Conservation (phyloP, 1,140 invertebrate species). For the Delia radicum region DNA sequence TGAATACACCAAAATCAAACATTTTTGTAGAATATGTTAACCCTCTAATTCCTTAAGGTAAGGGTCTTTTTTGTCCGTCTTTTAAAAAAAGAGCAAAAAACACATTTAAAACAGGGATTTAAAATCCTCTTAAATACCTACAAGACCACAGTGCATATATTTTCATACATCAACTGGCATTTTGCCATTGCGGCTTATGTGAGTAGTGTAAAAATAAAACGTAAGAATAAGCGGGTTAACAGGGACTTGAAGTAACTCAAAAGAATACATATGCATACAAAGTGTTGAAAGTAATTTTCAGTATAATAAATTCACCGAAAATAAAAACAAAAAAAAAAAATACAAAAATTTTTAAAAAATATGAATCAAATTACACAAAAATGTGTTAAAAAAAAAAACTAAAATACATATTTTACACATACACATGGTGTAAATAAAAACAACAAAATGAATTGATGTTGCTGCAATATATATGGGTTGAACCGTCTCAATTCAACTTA, state of each 20-base stretch:
- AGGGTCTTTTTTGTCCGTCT: no score
- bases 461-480: neutral
- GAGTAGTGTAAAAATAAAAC: neutral
- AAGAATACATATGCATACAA: neutral
- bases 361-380: neutral
- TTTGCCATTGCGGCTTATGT: constrained; percentile 19
- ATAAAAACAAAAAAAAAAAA: neutral
- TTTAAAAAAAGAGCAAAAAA: no score
- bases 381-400: neutral
- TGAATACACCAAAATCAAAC: no score
- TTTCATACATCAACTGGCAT: neutral
- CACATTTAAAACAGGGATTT: no score
- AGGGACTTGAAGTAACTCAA: neutral
- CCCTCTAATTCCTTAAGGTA: no score
- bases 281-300: constrained; percentile 30
- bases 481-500: no score
- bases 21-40: no score
- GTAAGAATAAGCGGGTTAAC: constrained; percentile 15
- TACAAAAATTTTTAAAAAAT: neutral
- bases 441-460: neutral
- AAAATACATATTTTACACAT: neutral
- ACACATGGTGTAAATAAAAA: neutral
- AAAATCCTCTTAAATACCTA: no score
- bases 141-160: neutral
- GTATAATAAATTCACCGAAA: constrained; percentile 27